Conservation (phyloP, 2,113 vertebrate genomes). For the Ceratotherium simum region DNA sequence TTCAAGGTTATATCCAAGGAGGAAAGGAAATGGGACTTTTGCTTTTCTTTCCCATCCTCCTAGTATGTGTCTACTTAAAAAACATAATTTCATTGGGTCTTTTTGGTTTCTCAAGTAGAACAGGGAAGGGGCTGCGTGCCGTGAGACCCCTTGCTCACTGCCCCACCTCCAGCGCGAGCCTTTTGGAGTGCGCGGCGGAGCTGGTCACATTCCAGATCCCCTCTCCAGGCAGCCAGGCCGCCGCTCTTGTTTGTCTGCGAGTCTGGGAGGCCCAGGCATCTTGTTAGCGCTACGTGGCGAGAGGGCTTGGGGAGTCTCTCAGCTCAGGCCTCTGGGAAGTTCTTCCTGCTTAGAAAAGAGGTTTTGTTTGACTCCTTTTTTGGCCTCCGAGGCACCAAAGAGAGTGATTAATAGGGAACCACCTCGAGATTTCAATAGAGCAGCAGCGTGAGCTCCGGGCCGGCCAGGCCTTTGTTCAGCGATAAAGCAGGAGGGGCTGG, state of each 20-base stretch:
- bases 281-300: not conserved
- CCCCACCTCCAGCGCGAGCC: not conserved
- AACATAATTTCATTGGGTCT: not conserved
- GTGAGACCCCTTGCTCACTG: not conserved
- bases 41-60: not conserved
- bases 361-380: constrained; percentile 61
- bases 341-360: constrained; percentile 68
- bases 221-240: rapidly evolving
- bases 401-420: constrained; percentile 54
- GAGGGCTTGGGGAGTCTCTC: not conserved
- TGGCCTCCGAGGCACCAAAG: constrained; percentile 14
- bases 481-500: not conserved
- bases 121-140: not conserved
- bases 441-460: not conserved
- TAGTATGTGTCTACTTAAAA: not conserved
- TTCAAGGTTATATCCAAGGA: not conserved
- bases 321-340: constrained; percentile 26
- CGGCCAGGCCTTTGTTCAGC: not conserved
- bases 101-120: not conserved
- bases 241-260: not conserved
- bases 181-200: not conserved
- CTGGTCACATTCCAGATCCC: rapidly evolving
- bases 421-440: not conserved
- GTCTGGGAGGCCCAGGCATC: not conserved
- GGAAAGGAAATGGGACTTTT: not conserved